Conservation (phyloP, 92 coral and sea anemone genomes). For the Porites cylindrica region DNA sequence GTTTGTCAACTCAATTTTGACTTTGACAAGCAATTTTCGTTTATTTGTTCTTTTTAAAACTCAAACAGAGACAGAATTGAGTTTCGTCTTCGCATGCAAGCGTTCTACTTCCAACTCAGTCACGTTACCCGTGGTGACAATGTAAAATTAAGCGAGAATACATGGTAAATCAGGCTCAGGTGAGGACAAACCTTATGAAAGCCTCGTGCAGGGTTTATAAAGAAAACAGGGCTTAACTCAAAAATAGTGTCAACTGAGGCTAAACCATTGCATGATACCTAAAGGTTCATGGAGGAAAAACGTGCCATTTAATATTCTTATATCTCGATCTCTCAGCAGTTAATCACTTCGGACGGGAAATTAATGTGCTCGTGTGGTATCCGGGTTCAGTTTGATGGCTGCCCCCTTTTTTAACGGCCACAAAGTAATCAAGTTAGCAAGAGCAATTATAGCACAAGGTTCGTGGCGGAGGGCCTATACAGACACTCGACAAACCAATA, state of each 20-base stretch:
- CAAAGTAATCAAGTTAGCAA: background rate
- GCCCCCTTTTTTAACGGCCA: constrained; percentile 11
- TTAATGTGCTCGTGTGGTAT: background rate
- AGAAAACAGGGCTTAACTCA: too few relatives aligned
- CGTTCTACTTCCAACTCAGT: background rate
- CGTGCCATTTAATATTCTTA: constrained; percentile 16
- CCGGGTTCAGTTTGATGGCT: background rate
- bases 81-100: constrained; percentile 1
- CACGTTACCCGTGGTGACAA: background rate
- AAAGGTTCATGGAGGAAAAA: background rate
- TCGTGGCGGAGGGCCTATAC: background rate
- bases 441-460: constrained; percentile 22
- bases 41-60: background rate
- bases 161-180: too few relatives aligned
- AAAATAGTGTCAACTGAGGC: too few relatives aligned
- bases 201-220: background rate
- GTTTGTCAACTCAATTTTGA: background rate
- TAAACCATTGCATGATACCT: constrained; percentile 2
- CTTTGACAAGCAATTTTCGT: background rate
- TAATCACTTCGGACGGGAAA: constrained; percentile 10
- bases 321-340: constrained; percentile 29
- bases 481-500: background rate
- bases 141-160: background rate
- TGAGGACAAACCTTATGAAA: background rate
- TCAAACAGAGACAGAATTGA: constrained; percentile 9